Evolutionary conservation across 2,797 vertebrate species (phyloP), one percentile per base, ranked within the genome.

Genomic region (Aphelocoma californica): DNA sequence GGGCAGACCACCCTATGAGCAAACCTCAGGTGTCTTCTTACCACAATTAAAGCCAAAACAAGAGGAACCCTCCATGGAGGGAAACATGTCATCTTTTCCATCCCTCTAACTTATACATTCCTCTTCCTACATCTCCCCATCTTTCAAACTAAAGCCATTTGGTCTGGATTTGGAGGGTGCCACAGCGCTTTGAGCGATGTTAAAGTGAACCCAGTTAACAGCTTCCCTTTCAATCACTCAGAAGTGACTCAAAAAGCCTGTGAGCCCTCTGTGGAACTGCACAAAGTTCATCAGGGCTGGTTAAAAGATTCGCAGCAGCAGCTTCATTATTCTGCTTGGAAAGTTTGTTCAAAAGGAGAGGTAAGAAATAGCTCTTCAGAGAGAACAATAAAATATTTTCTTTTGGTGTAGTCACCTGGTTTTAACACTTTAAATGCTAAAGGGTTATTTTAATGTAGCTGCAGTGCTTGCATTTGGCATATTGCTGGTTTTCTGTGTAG

Each of bases 121-220:
- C 32, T 53, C 19, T 73, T 61, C 12, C 34, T 32, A 4, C 24
- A 18, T 19, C 38, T 61, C 48, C 26, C 10, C 0, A 1, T 14
- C 73, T 72, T 85, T 44, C 66, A 40, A 25, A 57, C 42, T 3
- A 12, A 64, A 78, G 42, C 15, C 2, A 7, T 51, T 82, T 34
- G 10, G 19, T 69, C 18, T 20, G 16, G 16, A 12, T 75, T 14
- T 56, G 20, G 32, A 69, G n/a, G 29, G 24, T 13, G 18, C 17
- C 4, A 1, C 50, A 19, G 11, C 24, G 71, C 36, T 40, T 38
- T 40, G 38, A 21, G 54, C 0, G 0, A 31, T 47, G 29, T 16
- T 12, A n/a, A 54, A 45, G 31, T 8, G 50, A 83, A 32, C 21
- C 16, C 51, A 42, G 5, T 61, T 20, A 71, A 21, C n/a, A 12